phyloP scores from a whole-genome alignment of 2,888 invertebrate species.

The Omphaloscelis lunosa region DNA sequence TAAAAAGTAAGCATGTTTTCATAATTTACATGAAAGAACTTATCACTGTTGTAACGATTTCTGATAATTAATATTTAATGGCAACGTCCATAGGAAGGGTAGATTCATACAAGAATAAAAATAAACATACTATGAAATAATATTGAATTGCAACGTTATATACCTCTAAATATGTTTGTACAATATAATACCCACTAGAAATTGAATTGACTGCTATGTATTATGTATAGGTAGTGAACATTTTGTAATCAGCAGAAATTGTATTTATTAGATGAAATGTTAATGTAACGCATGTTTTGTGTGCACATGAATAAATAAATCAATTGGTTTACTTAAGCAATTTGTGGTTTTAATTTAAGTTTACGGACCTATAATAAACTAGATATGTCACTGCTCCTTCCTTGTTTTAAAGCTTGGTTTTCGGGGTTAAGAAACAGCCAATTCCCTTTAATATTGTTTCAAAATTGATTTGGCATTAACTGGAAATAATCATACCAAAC shows the following conservation, averaged over 20 bases:
- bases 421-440: background rate
- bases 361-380: background rate
- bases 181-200: background rate
- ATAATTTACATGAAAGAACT: background rate
- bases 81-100: background rate
- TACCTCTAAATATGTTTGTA: background rate
- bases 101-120: background rate
- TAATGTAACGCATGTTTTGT: conserved; percentile 10
- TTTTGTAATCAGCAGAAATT: conserved; percentile 7
- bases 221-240: background rate
- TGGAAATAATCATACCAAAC: background rate
- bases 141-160: background rate
- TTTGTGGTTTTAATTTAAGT: conserved; percentile 1
- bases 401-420: no score
- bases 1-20: no score
- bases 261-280: conserved; percentile 23
- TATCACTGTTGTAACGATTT: background rate
- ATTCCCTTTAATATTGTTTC: background rate
- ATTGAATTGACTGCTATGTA: background rate
- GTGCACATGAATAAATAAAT: conserved; percentile 26
- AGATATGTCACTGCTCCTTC: background rate
- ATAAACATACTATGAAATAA: background rate
- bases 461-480: background rate
- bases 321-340: conserved; percentile 12
- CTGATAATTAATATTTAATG: no score